Conservation (phyloP, 1,140 invertebrate species). For the Hycleus cichorii region DNA sequence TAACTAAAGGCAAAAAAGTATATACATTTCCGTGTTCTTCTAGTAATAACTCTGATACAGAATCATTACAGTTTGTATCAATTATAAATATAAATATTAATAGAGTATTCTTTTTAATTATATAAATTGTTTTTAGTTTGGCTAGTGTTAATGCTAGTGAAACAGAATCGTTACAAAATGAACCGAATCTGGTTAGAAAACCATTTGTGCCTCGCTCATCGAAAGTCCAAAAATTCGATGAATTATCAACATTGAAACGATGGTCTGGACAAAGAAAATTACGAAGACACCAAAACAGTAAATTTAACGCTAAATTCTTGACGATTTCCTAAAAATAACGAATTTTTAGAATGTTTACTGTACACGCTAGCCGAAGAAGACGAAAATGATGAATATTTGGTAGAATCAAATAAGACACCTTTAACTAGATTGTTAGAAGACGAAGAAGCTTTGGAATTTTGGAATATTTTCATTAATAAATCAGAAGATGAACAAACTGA, state of each 20-base stretch:
- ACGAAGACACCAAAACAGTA: slow-evolving; percentile 64
- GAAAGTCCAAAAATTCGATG: slow-evolving; percentile 38
- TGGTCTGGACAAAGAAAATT: slow-evolving; percentile 68
- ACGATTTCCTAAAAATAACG: slow-evolving; percentile 1
- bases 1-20: slow-evolving; percentile 4
- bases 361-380: slow-evolving; percentile 28
- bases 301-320: slow-evolving; percentile 9
- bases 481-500: slow-evolving; percentile 29
- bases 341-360: slow-evolving; percentile 26
- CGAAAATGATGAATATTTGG: slow-evolving; percentile 16
- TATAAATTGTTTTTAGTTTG: slow-evolving; percentile 19
- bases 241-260: slow-evolving; percentile 77
- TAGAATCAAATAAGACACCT: slow-evolving; percentile 27
- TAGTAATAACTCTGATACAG: slow-evolving; percentile 23
- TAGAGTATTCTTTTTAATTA: not conserved
- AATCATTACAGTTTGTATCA: slow-evolving; percentile 27
- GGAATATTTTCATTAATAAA: slow-evolving; percentile 31
- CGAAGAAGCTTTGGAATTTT: slow-evolving; percentile 26
- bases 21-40: slow-evolving; percentile 22
- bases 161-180: slow-evolving; percentile 65
- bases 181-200: slow-evolving; percentile 45
- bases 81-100: not conserved
- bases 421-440: slow-evolving; percentile 29
- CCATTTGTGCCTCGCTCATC: not conserved
- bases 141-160: slow-evolving; percentile 31